Evolutionary conservation across 2,113 vertebrate genomes (phyloP), one percentile per base, ranked within the genome.

Genomic region (Tachysurus fulvidraco): DNA sequence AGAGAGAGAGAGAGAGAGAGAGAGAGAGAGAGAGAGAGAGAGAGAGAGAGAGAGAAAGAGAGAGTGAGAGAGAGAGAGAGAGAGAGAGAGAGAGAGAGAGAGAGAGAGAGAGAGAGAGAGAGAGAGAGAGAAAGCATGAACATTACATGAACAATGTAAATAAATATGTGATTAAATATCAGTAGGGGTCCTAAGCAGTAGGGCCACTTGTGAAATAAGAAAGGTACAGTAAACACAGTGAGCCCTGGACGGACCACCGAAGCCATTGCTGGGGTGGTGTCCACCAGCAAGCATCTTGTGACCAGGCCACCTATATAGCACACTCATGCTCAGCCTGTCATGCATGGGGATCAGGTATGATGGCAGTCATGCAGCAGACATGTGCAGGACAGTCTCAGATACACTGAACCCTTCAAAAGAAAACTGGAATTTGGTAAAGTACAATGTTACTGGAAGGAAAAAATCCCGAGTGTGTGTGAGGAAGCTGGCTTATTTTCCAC

Each of bases 331-430:
- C 46, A 54, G 46, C 46, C 25, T 13, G 16, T 78, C 25, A 78
- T 28, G n/a, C n/a, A 0, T 28, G 50, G 50, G 25, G 25, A 11
- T 77, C 50, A 54, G 14, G 50, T 77, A 23, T 46, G 52, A 77
- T 77, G 73, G 44, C 44, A 76, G 73, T 50, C 73, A 76, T 50
- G 74, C 74, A 78, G 50, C 74, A 78, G 74, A 25, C 14, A 78
- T 78, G 50, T 54, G 74, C 54, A 13, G 14, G 17, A 28, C 50
- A 19, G 74, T n/a, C 74, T 78, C 74, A 78, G 74, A 52, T 55
- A 16, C 50, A 76, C 74, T 54, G 25, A 11, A 52, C 41, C n/a
- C 23, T 11, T 41, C 16, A 41, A 73, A 73, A 44, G 69, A 44
- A 73, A 44, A 21, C 17, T 50, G 44, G 44, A 36, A 23, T 76